Evolutionary conservation across 2,797 vertebrate genomes (phyloP).

Genomic region (Malurus leucopterus): DNA sequence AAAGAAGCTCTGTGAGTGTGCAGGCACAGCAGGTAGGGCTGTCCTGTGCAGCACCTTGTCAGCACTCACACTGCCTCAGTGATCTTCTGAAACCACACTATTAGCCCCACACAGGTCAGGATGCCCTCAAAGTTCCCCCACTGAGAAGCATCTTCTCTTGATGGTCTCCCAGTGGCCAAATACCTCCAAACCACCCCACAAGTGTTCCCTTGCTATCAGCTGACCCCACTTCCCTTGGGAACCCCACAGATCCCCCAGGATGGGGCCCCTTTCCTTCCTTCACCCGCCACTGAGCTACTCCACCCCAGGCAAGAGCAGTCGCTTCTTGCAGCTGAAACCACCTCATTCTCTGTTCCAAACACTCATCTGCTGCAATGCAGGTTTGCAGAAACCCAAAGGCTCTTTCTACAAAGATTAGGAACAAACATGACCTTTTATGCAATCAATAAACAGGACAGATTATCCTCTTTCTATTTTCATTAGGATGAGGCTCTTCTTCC

Average conservation of each 20-base stretch:
- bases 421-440: not conserved
- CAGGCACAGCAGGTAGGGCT: not conserved
- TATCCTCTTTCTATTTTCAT: not conserved
- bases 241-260: too few species aligned
- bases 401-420: not conserved
- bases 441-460: not conserved
- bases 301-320: not conserved
- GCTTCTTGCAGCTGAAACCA: not conserved
- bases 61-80: accelerated
- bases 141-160: not conserved
- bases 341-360: not conserved
- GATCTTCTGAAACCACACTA: not conserved
- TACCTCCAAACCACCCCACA: not conserved
- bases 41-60: not conserved
- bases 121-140: not conserved
- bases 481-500: not conserved
- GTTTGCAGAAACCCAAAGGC: not conserved
- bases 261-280: not conserved
- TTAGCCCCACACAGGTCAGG: not conserved
- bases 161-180: not conserved
- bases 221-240: not conserved
- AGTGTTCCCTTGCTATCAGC: not conserved
- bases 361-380: not conserved
- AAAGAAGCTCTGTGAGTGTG: accelerated
- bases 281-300: not conserved